Evolutionary conservation across 2,888 invertebrate genomes (phyloP).

Genomic region (Tiphia femorata): DNA sequence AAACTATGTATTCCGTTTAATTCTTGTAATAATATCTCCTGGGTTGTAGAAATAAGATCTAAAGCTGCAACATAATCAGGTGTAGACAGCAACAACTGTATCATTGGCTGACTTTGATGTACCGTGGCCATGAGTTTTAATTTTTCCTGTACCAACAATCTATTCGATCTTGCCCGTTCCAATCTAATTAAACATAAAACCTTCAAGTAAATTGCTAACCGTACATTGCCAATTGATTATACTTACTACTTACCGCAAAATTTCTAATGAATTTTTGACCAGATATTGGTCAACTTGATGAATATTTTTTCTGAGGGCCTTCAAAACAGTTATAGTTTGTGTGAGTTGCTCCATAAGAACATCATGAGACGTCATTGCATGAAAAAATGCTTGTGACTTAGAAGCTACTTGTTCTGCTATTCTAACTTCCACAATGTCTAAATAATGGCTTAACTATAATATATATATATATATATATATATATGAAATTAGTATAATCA

Average conservation of each 20-base stretch:
- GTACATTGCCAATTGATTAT: not conserved
- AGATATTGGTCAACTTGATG: conserved; percentile 82
- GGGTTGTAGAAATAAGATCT: conserved; percentile 96
- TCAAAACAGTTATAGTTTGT: conserved; percentile 83
- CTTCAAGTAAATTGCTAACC: not conserved
- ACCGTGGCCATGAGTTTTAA: conserved; percentile 94
- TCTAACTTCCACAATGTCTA: conserved; percentile 95
- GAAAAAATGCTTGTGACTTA: conserved; percentile 97
- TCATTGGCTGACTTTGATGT: conserved; percentile 97
- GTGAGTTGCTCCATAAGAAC: conserved; percentile 96
- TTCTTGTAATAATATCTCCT: conserved; percentile 91
- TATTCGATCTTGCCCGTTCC: conserved; percentile 77
- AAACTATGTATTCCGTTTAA: conserved; percentile 94
- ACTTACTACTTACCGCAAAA: conserved; percentile 71
- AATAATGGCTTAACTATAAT: conserved; percentile 85
- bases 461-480: conserved; percentile 13
- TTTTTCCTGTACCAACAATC: conserved; percentile 78
- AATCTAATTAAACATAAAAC: conserved; percentile 67
- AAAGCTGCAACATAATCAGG: conserved; percentile 98
- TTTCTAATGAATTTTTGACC: conserved; percentile 83
- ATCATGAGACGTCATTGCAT: conserved; percentile 98
- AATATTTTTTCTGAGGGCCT: conserved; percentile 81
- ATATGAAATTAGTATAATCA: not conserved
- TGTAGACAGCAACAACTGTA: conserved; percentile 92
- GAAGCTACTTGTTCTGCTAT: conserved; percentile 94